These are phyloP conservation scores for Brachyhypopomus gauderio DNA, from an alignment of 2,113 vertebrate genomes.

Conservation along the genomic window DNA sequence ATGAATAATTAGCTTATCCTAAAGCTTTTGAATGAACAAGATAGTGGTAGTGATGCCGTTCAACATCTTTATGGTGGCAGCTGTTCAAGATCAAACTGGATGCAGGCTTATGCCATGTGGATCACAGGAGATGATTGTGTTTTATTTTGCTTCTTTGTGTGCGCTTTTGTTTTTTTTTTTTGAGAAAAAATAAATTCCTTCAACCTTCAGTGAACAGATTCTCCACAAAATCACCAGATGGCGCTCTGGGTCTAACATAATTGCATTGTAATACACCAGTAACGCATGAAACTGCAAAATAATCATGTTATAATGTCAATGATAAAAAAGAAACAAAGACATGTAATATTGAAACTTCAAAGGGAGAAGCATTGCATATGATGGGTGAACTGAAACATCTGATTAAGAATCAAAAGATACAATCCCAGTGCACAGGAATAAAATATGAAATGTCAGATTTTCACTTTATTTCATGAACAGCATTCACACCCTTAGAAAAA, in stretches of 20 bases:
- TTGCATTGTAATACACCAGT: background rate
- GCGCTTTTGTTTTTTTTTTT: too few relatives aligned
- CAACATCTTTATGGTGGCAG: too few relatives aligned
- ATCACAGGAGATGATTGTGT: too few relatives aligned
- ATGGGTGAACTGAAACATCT: background rate
- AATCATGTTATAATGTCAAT: background rate
- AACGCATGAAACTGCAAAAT: background rate
- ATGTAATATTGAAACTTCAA: background rate
- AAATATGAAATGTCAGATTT: conserved; percentile 18
- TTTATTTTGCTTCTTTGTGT: too few relatives aligned
- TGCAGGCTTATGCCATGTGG: too few relatives aligned
- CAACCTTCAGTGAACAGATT: background rate
- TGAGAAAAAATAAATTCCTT: too few relatives aligned
- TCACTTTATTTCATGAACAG: conserved; percentile 15
- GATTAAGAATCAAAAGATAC: background rate
- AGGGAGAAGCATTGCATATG: background rate
- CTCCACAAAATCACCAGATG: conserved; percentile 33
- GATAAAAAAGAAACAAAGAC: background rate
- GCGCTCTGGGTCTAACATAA: conserved; percentile 10
- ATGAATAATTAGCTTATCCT: too few relatives aligned
- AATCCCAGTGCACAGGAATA: background rate
- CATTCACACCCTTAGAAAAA: conserved; percentile 12
- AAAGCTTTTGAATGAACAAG: too few relatives aligned
- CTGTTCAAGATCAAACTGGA: too few relatives aligned
- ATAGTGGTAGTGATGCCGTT: too few relatives aligned